These are phyloP conservation scores for human DNA, from an alignment of 2,113 vertebrate species.

Conservation along the genomic window GRCh38 chr2:3025501-3026000, in stretches of 20 bases:
- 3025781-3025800: not conserved
- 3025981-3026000: accelerated
- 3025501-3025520: not conserved
- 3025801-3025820: not conserved
- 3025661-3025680: not conserved
- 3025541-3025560: accelerated
- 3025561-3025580: not conserved
- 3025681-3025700: not conserved
- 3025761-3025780: not conserved
- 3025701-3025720: not conserved
- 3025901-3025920: not conserved
- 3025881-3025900: not conserved
- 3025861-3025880: not conserved
- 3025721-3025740: not conserved
- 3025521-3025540: accelerated
- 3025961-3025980: not conserved
- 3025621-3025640: not conserved
- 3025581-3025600: accelerated
- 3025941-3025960: not conserved
- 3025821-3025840: not conserved
- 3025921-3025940: not conserved
- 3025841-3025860: too few species aligned
- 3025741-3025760: not conserved
- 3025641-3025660: not conserved
- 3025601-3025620: not conserved